Conservation (phyloP, 2,113 vertebrate species). For the Nothobranchius furzeri region DNA sequence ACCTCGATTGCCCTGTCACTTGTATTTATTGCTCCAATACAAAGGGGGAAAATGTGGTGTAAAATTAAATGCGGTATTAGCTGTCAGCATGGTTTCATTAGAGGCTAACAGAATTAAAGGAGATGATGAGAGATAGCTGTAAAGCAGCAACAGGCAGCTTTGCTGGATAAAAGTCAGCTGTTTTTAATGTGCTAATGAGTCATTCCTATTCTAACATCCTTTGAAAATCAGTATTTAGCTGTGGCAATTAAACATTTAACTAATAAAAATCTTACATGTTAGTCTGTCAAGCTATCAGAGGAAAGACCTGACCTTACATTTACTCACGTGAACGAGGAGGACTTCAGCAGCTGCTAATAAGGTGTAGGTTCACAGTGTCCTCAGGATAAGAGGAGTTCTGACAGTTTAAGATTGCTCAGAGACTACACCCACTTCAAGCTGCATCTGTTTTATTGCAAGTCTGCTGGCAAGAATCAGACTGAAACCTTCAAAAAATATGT, state of each 20-base stretch:
- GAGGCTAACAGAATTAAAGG: constrained; percentile 66
- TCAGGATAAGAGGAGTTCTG: neutral
- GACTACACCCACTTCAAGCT: neutral
- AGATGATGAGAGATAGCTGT: constrained; percentile 52
- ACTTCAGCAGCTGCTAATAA: neutral
- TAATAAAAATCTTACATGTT: neutral
- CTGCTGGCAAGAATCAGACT: neutral
- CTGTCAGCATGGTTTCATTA: constrained; percentile 73
- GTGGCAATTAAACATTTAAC: constrained; percentile 32
- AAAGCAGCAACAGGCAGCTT: constrained; percentile 53
- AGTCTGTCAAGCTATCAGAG: neutral
- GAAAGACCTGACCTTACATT: neutral
- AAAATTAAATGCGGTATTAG: constrained; percentile 62
- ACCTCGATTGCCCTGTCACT: constrained; percentile 57
- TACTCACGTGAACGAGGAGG: neutral
- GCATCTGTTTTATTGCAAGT: neutral
- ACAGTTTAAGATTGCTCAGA: too few relatives aligned
- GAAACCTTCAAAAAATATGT: neutral
- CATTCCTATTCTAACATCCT: constrained; percentile 49
- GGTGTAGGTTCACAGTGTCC: neutral
- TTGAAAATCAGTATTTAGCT: constrained; percentile 33
- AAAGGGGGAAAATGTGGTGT: constrained; percentile 46
- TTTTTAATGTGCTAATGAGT: constrained; percentile 61
- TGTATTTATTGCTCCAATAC: constrained; percentile 55
- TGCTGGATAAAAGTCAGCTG: constrained; percentile 50